Conservation (phyloP, 1,140 invertebrate genomes). For the Mercenaria mercenaria region DNA sequence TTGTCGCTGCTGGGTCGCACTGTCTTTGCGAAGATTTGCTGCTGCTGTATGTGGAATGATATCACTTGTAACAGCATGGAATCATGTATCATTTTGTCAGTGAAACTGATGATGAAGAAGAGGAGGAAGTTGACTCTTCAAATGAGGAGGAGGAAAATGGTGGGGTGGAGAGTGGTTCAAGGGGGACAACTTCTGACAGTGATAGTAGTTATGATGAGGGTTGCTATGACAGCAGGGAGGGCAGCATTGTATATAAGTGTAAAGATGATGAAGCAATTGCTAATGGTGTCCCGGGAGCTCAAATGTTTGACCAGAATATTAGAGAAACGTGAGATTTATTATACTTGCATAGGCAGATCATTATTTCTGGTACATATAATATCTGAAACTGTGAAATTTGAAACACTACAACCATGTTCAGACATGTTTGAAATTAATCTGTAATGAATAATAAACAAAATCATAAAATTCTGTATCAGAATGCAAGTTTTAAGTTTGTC, state of each 20-base stretch:
- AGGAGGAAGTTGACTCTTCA: slow-evolving; percentile 39
- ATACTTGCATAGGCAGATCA: slow-evolving; percentile 29
- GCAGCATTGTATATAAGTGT: slow-evolving; percentile 85
- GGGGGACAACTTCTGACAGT: slow-evolving; percentile 67
- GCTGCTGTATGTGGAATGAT: slow-evolving; percentile 32
- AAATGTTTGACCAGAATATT: slow-evolving; percentile 87
- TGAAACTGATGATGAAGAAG: slow-evolving; percentile 68
- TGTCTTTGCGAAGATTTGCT: slow-evolving; percentile 13
- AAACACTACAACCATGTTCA: background rate
- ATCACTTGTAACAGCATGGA: slow-evolving; percentile 33
- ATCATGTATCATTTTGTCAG: slow-evolving; percentile 59
- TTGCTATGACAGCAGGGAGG: slow-evolving; percentile 85
- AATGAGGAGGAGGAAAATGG: slow-evolving; percentile 68
- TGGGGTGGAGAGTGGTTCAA: slow-evolving; percentile 54
- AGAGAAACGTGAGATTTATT: slow-evolving; percentile 81
- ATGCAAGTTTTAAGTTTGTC: background rate
- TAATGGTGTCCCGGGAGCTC: slow-evolving; percentile 84
- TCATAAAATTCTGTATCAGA: background rate
- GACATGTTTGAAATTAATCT: too few species aligned
- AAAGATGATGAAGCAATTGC: slow-evolving; percentile 85
- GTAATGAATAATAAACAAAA: too few species aligned
- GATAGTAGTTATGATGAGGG: slow-evolving; percentile 85
- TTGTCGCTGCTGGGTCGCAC: background rate
- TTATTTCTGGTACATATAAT: background rate
- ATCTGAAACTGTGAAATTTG: slow-evolving; percentile 8